These are phyloP conservation scores for Galago senegalensis DNA, from an alignment of 2,797 vertebrate species.

Conservation along the genomic window DNA sequence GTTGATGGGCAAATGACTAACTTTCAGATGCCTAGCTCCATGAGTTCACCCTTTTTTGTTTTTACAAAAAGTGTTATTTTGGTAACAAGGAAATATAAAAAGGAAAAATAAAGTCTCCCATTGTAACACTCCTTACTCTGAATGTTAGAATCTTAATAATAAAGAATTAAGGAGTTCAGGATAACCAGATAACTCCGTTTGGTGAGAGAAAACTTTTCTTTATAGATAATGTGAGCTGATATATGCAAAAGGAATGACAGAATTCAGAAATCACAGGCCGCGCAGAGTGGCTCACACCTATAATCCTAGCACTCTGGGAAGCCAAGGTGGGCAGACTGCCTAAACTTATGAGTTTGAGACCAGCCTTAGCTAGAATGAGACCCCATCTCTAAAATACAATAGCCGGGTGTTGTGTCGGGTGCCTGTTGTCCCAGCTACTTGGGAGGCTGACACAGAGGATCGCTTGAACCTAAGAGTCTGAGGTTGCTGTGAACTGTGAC, in stretches of 20 bases:
- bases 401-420: too few relatives aligned
- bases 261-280: background rate
- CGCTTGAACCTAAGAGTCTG: too few relatives aligned
- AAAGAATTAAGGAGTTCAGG: conserved; percentile 55
- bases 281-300: too few relatives aligned
- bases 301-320: too few relatives aligned
- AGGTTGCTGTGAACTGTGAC: too few relatives aligned
- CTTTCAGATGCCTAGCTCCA: conserved; percentile 54
- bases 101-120: conserved; percentile 42
- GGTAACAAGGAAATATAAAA: conserved; percentile 70
- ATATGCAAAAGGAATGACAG: conserved; percentile 7
- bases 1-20: conserved; percentile 52
- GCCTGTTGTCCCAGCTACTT: too few relatives aligned
- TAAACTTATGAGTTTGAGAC: too few relatives aligned
- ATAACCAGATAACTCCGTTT: background rate
- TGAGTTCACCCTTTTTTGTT: conserved; percentile 64
- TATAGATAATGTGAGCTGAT: conserved; percentile 7
- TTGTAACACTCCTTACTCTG: conserved; percentile 58
- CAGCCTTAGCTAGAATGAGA: too few relatives aligned
- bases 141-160: conserved; percentile 55
- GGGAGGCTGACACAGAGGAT: too few relatives aligned
- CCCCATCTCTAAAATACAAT: too few relatives aligned
- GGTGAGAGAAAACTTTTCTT: background rate
- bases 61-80: conserved; percentile 64
- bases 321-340: too few relatives aligned